Base-by-base conservation (phyloP, 2,888 invertebrate species). In the Lithosia quadra region DNA sequence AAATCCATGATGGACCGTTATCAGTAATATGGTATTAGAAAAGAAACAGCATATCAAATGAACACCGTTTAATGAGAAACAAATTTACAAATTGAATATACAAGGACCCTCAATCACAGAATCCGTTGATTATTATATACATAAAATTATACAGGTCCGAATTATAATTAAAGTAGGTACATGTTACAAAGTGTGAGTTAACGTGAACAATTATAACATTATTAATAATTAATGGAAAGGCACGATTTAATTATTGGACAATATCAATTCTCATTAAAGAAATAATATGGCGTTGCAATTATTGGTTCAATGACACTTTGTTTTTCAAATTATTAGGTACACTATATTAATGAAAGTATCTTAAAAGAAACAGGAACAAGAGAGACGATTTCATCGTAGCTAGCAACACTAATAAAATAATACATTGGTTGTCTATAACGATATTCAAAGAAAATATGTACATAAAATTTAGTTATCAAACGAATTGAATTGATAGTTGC, bases 41-140 rank as follows among this genome's bases (percentile, higher is more conserved):
- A 81, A 67, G 22, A 81, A 77, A 75, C 73, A 72, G 71, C 65
- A 68, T 69, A 80, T 84, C 62, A 82, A 83, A 73, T 75, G 76
- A 83, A 86, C 86, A 87, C 83, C 78, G 76, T 92, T 91, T 93
- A 92, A 86, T 93, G 76, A 82, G 78, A 91, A 92, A 90, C 86
- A 90, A 91, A 91, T 92, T 89, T 93, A 92, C 93, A 92, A 83
- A 88, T 88, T 89, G 81, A 91, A 90, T 81, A 80, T 82, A 81
- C 81, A 80, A 72, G 67, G 73, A 77, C 65, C 21, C 71, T 65
- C 49, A 74, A 68, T 73, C 68, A 71, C 49, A 73, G 86, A 88
- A 90, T 89, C 90, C 85, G 69, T 69, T 77, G 77, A 79, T 78
- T 80, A 81, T 34, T 82, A 82, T 82, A 83, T 85, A 88, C 81